phyloP scores from a whole-genome alignment of 2,797 vertebrate species.

The Podargus strigoides region DNA sequence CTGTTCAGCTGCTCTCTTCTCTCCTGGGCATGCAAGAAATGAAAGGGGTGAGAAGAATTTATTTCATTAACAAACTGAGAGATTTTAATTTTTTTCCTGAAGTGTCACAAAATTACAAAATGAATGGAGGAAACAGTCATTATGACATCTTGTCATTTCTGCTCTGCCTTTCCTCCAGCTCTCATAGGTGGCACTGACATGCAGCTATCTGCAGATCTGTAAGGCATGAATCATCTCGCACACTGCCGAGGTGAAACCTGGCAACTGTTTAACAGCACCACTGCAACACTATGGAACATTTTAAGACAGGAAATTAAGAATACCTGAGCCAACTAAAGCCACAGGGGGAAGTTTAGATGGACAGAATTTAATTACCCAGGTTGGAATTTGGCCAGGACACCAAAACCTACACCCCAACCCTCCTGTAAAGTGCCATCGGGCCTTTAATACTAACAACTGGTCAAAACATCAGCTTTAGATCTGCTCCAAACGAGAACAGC shows the following conservation, averaged over 20 bases:
- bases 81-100: background rate
- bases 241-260: conserved; percentile 24
- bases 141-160: background rate
- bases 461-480: conserved; percentile 34
- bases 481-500: background rate
- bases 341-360: conserved; percentile 40
- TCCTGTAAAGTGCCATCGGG: background rate
- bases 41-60: background rate
- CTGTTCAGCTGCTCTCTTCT: background rate
- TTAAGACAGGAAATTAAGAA: conserved; percentile 53
- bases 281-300: conserved; percentile 36
- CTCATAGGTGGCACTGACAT: background rate
- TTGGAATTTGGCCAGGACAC: conserved; percentile 48
- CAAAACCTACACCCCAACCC: conserved; percentile 5
- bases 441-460: conserved; percentile 26
- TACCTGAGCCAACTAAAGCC: conserved; percentile 49
- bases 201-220: conserved; percentile 5
- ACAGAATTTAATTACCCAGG: conserved; percentile 53
- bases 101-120: background rate
- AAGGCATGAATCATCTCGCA: conserved; percentile 44
- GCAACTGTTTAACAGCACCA: conserved; percentile 12
- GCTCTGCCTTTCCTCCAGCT: background rate
- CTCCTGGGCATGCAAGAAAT: background rate
- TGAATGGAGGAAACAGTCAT: background rate
- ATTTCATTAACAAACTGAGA: background rate